Evolutionary conservation across 35 echinoderm and acorn worm genomes (phyloP).

Genomic region (Ptychodera flava): DNA sequence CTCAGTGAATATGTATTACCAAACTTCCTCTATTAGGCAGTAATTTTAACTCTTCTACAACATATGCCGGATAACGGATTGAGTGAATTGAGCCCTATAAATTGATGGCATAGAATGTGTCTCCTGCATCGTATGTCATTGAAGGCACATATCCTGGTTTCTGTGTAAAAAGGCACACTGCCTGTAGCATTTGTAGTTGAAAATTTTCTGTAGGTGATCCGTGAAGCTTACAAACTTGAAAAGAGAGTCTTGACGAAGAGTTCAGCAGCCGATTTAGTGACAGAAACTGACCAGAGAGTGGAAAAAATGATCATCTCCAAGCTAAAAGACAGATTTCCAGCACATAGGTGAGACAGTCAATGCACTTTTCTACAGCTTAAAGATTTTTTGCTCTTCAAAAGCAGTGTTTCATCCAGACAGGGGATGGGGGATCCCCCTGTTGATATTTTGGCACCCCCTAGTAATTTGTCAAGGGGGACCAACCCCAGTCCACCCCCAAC

Average conservation of each 20-base stretch:
- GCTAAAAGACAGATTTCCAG: conserved; percentile 68
- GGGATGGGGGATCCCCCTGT: too few relatives aligned
- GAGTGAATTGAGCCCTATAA: not conserved
- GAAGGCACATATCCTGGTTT: not conserved
- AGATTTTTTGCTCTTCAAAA: too few relatives aligned
- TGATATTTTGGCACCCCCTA: too few relatives aligned
- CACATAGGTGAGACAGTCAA: conserved; percentile 58
- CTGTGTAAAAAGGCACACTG: too few relatives aligned
- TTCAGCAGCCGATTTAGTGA: conserved; percentile 81
- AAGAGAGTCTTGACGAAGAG: conserved; percentile 68
- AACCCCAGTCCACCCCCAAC: too few relatives aligned
- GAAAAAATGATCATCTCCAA: conserved; percentile 66
- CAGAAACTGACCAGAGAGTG: conserved; percentile 83
- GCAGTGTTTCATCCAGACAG: too few relatives aligned
- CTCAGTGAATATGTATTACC: too few relatives aligned
- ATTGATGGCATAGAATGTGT: not conserved
- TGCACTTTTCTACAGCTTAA: too few relatives aligned
- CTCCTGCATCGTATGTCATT: too few relatives aligned
- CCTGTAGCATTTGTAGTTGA: too few relatives aligned
- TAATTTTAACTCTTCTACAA: not conserved
- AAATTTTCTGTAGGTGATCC: conserved; percentile 56
- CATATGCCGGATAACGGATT: not conserved
- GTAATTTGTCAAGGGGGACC: too few relatives aligned
- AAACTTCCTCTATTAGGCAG: too few relatives aligned
- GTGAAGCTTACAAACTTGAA: conserved; percentile 43